Evolutionary conservation across 2,888 invertebrate species (phyloP).

Genomic region (Calameuta filiformis): DNA sequence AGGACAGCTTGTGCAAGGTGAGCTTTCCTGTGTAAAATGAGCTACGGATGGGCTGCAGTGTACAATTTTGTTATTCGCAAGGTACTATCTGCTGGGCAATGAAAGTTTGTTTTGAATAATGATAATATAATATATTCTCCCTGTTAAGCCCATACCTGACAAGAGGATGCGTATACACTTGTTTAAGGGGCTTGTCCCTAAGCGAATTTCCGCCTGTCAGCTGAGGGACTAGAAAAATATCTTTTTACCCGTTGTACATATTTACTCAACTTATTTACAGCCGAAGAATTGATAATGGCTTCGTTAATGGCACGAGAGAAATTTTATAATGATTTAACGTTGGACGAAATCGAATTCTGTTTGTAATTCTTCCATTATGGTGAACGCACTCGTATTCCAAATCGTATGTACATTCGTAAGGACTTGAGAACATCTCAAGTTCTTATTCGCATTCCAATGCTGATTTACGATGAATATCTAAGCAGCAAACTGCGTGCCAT

Average conservation of each 20-base stretch:
- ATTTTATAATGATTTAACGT: neutral
- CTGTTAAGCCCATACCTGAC: neutral
- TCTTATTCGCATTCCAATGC: neutral
- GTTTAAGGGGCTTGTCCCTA: neutral
- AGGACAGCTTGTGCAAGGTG: neutral
- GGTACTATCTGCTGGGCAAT: too few species aligned
- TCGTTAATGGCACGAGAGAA: neutral
- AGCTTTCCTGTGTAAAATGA: too few species aligned
- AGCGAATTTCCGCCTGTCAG: neutral
- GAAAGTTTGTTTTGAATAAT: too few species aligned
- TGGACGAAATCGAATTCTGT: neutral
- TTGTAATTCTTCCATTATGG: too few species aligned
- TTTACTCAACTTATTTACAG: neutral
- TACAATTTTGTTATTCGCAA: too few species aligned
- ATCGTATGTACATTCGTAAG: neutral
- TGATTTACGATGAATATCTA: neutral
- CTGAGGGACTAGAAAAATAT: neutral
- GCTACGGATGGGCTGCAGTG: too few species aligned
- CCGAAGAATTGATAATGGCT: neutral
- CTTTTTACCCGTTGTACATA: neutral
- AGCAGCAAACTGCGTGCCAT: neutral
- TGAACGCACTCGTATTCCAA: neutral
- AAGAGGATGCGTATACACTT: neutral
- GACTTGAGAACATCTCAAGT: neutral
- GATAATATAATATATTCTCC: too few species aligned